Evolutionary conservation across 2,888 invertebrate genomes (phyloP), one percentile per base, ranked within the genome.

Genomic region (Dioctria rufipes): DNA sequence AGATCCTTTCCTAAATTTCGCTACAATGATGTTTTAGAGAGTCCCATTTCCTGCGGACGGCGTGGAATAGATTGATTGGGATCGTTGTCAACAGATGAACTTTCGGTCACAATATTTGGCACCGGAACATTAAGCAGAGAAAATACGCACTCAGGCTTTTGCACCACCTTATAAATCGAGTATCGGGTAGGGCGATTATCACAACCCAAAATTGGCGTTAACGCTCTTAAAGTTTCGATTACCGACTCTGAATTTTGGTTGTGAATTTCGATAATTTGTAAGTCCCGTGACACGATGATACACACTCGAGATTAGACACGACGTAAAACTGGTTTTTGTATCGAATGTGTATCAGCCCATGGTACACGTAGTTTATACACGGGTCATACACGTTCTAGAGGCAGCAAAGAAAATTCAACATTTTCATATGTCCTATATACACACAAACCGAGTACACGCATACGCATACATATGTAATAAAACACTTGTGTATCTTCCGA

Each of bases 91-190:
- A n/a, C n/a, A n/a, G n/a, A 54, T 73, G 63, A 75, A 60, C 77
- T 78, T 66, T 77, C 80, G 71, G 80, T 54, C 46, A 79, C 81
- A 60, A 80, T 82, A 79, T 82, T 81, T 79, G 81, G 63, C 66
- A 78, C 69, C n/a, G 65, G 79, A 42, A 75, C 54, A 80, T 80
- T 51, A 46, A 46, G 46, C 46, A 4, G 8, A 46, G 46, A 46
- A 5, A 61, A 61, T 61, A 11, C 61, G 61, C 61, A 9, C n/a
- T n/a, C n/a, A n/a, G n/a, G n/a, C n/a, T n/a, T n/a, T n/a, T n/a
- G n/a, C n/a, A n/a, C n/a, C 77, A 58, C 63, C 58, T 78, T 80
- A 51, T n/a, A 78, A 5, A 5, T 80, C 54, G 69, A 73, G 61
- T 77, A 66, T 81, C 81, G 81, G 46, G 46, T 8, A 8, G 46